Percentiles rank a stretch among this genome's conserved stretches.
Evolutionary conservation across 2,888 invertebrate genomes (phyloP).

Genomic region (Chironomus riparius): DNA sequence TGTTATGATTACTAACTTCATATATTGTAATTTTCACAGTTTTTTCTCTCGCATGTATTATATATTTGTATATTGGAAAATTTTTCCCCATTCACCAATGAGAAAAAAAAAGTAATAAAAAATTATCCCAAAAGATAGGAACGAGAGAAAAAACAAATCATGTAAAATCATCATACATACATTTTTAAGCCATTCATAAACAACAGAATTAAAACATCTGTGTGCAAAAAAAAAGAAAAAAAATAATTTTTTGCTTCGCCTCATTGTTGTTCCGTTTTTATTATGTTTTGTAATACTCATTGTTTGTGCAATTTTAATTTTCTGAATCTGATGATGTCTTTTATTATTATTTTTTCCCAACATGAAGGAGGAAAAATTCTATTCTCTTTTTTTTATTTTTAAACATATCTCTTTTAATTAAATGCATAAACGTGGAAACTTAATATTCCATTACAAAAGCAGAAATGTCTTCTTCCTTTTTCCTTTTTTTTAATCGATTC

Average conservation of each 20-base stretch:
- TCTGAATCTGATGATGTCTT: slow-evolving; percentile 19
- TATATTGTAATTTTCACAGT: not conserved
- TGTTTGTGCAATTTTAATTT: slow-evolving; percentile 26
- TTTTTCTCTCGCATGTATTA: not conserved
- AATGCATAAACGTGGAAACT: slow-evolving; percentile 27
- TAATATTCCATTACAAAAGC: slow-evolving; percentile 16
- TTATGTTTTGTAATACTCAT: slow-evolving; percentile 23
- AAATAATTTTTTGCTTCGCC: slow-evolving; percentile 20
- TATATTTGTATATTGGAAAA: not conserved
- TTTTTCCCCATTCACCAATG: not conserved
- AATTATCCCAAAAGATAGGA: not conserved
- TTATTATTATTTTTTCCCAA: not conserved
- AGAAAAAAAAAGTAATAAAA: not conserved
- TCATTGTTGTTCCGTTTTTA: slow-evolving; percentile 23
- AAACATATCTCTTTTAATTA: slow-evolving; percentile 7
- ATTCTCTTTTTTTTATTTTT: not conserved
- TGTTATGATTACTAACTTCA: not conserved
- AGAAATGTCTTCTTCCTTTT: not conserved
- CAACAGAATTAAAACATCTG: slow-evolving; percentile 21
- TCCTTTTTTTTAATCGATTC: not conserved
- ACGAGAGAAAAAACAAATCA: not conserved
- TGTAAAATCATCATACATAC: not conserved
- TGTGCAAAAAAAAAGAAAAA: not conserved
- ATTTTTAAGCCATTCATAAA: not conserved
- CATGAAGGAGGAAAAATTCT: not conserved